Conservation (phyloP, 2,113 vertebrate genomes). For the Laterallus jamaicensis region DNA sequence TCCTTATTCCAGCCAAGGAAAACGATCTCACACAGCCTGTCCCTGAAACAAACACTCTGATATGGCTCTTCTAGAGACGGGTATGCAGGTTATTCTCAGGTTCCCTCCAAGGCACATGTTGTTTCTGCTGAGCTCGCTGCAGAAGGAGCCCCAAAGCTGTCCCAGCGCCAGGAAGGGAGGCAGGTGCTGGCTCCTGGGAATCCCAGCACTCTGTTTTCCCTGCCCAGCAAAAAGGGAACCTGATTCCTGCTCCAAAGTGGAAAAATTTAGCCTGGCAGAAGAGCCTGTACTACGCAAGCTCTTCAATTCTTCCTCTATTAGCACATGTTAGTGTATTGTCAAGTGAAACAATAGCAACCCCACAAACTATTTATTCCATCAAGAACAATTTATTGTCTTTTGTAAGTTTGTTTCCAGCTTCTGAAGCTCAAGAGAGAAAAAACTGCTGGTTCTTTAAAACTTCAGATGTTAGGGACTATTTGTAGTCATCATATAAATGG, state of each 20-base stretch:
- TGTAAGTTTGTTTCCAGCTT: conserved; percentile 63
- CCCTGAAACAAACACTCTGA: neutral
- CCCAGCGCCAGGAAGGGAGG: neutral
- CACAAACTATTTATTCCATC: conserved; percentile 69
- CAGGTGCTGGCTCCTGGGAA: conserved; percentile 41
- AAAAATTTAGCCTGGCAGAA: conserved; percentile 60
- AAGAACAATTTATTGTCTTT: conserved; percentile 68
- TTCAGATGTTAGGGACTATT: conserved; percentile 68
- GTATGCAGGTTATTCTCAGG: neutral
- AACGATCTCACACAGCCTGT: accelerated
- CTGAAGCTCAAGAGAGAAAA: conserved; percentile 61
- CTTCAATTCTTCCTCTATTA: conserved; percentile 69
- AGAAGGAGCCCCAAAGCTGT: neutral
- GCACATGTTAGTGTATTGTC: conserved; percentile 61
- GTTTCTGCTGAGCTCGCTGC: neutral
- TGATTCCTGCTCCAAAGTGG: conserved; percentile 47
- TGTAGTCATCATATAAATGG: conserved; percentile 74
- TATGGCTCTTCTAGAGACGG: neutral
- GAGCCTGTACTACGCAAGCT: conserved; percentile 43
- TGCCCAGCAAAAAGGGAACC: neutral
- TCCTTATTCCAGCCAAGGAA: neutral
- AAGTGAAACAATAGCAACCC: conserved; percentile 63
- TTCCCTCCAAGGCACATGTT: neutral
- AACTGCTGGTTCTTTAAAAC: conserved; percentile 67
- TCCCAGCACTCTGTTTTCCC: neutral